Base-by-base conservation (phyloP, 2,888 invertebrate genomes). In the Ichneumoninae sp. region DNA sequence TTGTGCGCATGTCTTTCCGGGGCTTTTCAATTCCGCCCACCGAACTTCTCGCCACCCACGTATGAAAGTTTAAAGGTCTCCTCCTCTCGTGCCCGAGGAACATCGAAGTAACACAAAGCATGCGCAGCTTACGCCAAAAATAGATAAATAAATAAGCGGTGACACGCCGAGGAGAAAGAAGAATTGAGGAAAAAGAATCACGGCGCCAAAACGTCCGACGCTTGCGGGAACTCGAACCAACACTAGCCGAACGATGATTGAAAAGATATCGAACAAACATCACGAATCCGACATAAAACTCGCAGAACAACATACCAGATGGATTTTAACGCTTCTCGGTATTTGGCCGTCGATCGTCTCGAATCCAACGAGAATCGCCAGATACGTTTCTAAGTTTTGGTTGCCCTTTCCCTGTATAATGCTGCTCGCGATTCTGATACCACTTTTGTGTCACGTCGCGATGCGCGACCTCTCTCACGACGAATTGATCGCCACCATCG, bases 281-380 rank as follows among this genome's bases (percentile, higher is more conserved):
- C 54, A 68, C 50, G 60, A 19, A 16, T 13, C 26, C 22, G 76
- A 80, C 33, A 54, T 83, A 19, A 44, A 74, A 74, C 54, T 74
- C 47, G 36, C n/a, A 3, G 19, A 57, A 30, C 68, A 68, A 26
- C 81, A 83, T 22, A 86, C 85, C 8, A 75, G 77, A 63, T 86
- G 79, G 75, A 65, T 85, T 63, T 33, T 87, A 0, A 70, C 77
- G 13, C 26, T 79, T 16, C 52, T 87, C n/a, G 85, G 84, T 0
- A 76, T 84, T 52, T 86, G 86, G 86, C 70, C 85, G 1, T 54
- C 54, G 7, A 69, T 87, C 0, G 66, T 70, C n/a, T 57, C 81
- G 19, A 65, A 81, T 13, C 26, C 80, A 30, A 73, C 76, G 52
- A 73, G 19, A 68, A 33, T 52, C 26, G 79, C 79, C 26, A 81